Evolutionary conservation across 2,888 invertebrate species (phyloP), one percentile per base, ranked within the genome.

Genomic region (Drosophila trichaetosa): DNA sequence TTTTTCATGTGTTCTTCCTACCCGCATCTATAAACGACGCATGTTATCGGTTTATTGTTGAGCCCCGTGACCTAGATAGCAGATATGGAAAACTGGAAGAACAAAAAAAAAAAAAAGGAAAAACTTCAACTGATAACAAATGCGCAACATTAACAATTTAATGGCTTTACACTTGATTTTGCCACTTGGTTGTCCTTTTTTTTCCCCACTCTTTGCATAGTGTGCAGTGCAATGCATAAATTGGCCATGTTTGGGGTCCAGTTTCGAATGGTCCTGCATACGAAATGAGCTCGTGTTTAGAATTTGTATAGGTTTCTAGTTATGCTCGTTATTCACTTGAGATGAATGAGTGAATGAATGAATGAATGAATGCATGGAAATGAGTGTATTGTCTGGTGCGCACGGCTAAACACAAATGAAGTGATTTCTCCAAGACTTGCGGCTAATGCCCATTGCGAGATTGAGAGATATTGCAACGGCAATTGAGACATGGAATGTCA

Each of bases 151-250:
- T 76, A 72, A 69, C 59, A 69, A 68, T 76, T 52, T 60, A 63
- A 69, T 61, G 69, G 48, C 21, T 63, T 58, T 63, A 53, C 76
- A 76, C 67, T 67, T 71, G 73, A 65, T 53, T 73, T 62, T 61
- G 8, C 24, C 24, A 29, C 29, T 36, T 34, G 13, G 27, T 36
- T 38, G 21, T 24, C 33, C 4, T 40, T 42, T 33, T 46, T 21
- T 3, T 21, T 48, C 34, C 4, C 21, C 4, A 46, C 46, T 27
- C 21, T 42, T 54, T 59, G 61, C 76, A 74, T 74, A 59, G 51
- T 51, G 11, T 24, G 13, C 58, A 59, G 27, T 62, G 66, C 76
- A 80, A 69, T 88, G 83, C 83, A 88, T 86, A 88, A 80, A 84
- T 80, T 86, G 83, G 52, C 61, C 52, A 77, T 69, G 65, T 38